phyloP scores from a whole-genome alignment of 2,113 vertebrate species.

The Malurus cyaneus region DNA sequence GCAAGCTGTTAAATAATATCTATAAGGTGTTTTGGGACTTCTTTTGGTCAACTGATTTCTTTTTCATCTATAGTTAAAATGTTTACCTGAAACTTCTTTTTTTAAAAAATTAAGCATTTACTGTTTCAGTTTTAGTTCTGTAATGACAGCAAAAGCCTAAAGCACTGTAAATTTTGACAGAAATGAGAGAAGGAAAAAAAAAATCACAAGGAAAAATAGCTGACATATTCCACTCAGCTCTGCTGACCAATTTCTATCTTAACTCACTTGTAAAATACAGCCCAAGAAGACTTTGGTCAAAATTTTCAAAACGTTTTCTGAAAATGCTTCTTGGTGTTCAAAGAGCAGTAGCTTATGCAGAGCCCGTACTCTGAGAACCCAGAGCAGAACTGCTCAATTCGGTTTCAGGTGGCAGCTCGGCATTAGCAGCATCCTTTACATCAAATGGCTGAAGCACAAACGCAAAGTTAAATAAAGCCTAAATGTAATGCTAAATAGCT shows the following conservation, averaged over 20 bases:
- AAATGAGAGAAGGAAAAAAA: background rate
- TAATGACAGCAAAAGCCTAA: background rate
- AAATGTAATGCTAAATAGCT: background rate
- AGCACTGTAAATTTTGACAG: background rate
- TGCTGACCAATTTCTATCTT: background rate
- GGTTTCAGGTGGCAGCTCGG: background rate
- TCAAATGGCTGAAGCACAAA: background rate
- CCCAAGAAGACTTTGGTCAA: background rate
- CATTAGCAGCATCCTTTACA: background rate
- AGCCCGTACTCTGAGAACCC: background rate
- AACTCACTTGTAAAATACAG: background rate
- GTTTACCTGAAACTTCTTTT: background rate
- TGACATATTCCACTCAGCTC: background rate
- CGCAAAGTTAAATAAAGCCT: background rate
- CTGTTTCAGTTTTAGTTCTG: background rate
- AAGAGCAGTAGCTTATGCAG: background rate
- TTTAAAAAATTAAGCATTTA: background rate
- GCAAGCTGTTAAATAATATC: background rate
- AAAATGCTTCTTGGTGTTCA: background rate
- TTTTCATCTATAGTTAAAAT: background rate
- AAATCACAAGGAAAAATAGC: background rate
- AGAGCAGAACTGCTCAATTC: background rate
- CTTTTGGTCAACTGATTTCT: background rate
- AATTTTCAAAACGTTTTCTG: background rate
- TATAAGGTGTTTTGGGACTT: background rate